Conservation (phyloP, 2,888 invertebrate genomes). For the Teleiodes luculella region DNA sequence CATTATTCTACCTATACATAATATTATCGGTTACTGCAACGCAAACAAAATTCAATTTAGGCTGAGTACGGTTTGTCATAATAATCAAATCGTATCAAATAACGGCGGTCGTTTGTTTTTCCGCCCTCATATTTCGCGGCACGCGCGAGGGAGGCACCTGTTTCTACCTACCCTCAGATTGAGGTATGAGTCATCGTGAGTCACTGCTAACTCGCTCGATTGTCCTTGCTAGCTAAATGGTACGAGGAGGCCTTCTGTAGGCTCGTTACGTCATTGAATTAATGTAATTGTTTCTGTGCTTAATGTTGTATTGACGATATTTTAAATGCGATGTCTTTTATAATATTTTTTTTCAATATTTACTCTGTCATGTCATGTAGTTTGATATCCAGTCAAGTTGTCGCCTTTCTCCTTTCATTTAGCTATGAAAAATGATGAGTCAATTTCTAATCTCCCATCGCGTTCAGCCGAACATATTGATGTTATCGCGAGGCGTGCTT, state of each 20-base stretch:
- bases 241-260: not conserved
- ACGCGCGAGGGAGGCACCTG: not conserved
- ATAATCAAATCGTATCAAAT: not conserved
- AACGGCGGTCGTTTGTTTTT: not conserved
- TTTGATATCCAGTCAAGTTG: not conserved
- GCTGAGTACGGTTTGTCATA: not conserved
- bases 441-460: conserved; percentile 17
- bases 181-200: conserved; percentile 2
- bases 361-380: not conserved
- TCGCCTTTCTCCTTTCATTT: conserved; percentile 28
- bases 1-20: too few species aligned
- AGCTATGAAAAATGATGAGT: conserved; percentile 14
- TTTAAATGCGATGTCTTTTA: not conserved
- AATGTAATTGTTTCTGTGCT: too few species aligned
- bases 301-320: too few species aligned
- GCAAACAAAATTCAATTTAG: not conserved
- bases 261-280: not conserved
- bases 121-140: not conserved
- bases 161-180: not conserved
- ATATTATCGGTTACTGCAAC: not conserved
- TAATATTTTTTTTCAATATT: not conserved
- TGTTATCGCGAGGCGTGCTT: conserved; percentile 9
- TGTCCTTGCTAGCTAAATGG: not conserved
- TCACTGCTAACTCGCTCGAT: not conserved
- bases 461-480: conserved; percentile 8